Evolutionary conservation across 1,140 invertebrate species (phyloP), one percentile per base, ranked within the genome.

Genomic region (Drosophila pseudoobscura): DNA sequence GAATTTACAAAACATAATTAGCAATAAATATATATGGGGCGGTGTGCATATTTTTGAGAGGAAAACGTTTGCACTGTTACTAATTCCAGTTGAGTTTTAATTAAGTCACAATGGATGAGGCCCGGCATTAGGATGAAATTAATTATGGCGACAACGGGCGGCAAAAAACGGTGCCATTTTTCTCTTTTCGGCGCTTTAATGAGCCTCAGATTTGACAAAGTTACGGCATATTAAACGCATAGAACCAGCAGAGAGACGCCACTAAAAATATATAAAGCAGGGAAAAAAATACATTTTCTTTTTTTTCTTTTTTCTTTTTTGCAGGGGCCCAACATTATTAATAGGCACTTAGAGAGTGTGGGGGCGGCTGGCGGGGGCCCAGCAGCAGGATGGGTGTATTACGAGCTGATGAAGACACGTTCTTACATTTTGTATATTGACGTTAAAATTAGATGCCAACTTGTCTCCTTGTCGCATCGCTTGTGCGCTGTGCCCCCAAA

Each of bases 381-480:
- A 2, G 44, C 24, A 24, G 4, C 44, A 7, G 41, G 44, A 44
- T 11, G n/a, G 46, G 22, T 52, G 82, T 78, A 83, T 88, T 87
- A 87, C 74, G 78, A 78, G 78, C 55, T 85, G 82, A 85, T 85
- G 83, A 78, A 88, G 83, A 88, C 78, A 88, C 83, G 83, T 88
- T 88, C 78, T 82, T 79, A 78, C 83, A 78, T 88, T 87, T 72
- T 82, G 83, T 87, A 78, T 88, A 88, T 88, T 87, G 83, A 88
- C 83, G 75, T 88, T 88, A 87, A 87, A 87, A 87, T 87, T 87
- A 88, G 83, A 87, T 88, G 83, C 75, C 83, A 87, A 87, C 78
- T 88, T 87, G 83, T 88, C 82, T 31, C 31, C 31, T 31, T 3
- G 8, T 31, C 8, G 31, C 31, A 6, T 31, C 31, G 31, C 8